Percentiles rank a stretch among this genome's conserved stretches.
Conservation (phyloP, 1,140 invertebrate genomes). For the Calephelis nemesis region DNA sequence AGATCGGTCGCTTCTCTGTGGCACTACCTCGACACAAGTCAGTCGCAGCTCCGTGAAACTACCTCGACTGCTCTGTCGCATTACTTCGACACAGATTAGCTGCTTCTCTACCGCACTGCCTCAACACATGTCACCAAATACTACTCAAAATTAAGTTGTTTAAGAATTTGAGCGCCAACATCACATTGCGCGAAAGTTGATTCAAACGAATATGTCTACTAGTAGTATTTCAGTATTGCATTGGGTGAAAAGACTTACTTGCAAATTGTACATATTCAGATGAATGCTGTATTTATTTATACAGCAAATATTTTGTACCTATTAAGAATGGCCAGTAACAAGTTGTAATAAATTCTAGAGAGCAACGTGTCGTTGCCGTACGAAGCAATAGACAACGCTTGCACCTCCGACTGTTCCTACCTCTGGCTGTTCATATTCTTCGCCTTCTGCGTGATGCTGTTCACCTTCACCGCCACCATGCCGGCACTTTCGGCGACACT, state of each 20-base stretch:
- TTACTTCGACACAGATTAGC: no score
- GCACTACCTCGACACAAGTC: conserved; percentile 31
- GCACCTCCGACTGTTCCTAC: conserved; percentile 82
- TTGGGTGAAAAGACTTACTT: no score
- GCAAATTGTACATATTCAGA: no score
- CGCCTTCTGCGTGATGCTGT: conserved; percentile 86
- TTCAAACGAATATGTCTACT: background rate
- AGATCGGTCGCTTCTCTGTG: conserved; percentile 27
- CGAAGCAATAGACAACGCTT: conserved; percentile 83
- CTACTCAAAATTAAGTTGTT: no score
- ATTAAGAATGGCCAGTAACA: no score
- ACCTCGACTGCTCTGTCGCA: conserved; percentile 24
- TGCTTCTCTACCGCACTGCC: background rate
- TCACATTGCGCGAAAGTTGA: no score
- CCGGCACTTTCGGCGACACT: conserved; percentile 88
- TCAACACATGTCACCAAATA: conserved; percentile 26
- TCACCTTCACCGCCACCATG: conserved; percentile 89
- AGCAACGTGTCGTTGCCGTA: conserved; percentile 55
- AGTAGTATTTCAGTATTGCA: no score
- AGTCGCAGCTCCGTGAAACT: conserved; percentile 15
- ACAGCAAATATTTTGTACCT: no score
- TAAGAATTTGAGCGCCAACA: no score
- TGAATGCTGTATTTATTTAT: no score
- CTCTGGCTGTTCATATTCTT: conserved; percentile 84
- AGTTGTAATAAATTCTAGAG: conserved; percentile 28